Evolutionary conservation across 2,797 vertebrate species (phyloP).

Genomic region (Thripadectes ignobilis): DNA sequence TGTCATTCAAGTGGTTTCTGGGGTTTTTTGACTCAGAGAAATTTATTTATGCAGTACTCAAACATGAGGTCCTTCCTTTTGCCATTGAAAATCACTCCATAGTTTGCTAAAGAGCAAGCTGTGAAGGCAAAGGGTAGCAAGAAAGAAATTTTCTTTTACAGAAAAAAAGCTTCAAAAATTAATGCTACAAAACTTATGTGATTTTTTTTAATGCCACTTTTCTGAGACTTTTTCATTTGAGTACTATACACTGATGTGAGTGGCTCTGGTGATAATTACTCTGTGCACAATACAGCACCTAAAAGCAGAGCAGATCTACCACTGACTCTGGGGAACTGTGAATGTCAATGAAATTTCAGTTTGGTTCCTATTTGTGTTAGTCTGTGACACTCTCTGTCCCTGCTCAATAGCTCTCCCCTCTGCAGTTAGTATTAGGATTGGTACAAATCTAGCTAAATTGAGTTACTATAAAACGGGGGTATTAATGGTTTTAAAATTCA

Average conservation of each 20-base stretch:
- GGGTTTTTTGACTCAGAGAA: not conserved
- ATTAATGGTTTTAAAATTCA: constrained; percentile 4
- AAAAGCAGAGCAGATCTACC: not conserved
- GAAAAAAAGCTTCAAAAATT: not conserved
- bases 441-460: not conserved
- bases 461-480: not conserved
- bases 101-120: not conserved
- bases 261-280: not conserved
- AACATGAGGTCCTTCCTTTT: not conserved
- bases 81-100: not conserved
- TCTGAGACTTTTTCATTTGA: not conserved
- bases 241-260: not conserved
- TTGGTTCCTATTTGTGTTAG: not conserved
- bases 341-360: not conserved
- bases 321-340: not conserved
- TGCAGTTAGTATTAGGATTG: not conserved
- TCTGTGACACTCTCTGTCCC: not conserved
- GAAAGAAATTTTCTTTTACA: not conserved
- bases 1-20: not conserved
- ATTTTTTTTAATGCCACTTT: not conserved
- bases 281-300: not conserved
- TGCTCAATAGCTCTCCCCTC: not conserved
- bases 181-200: not conserved
- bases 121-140: not conserved
- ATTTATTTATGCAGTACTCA: not conserved